Percentiles rank a stretch among this genome's conserved stretches.
These are phyloP conservation scores for Thymelicus acteon DNA, from an alignment of 2,888 invertebrate genomes.

Conservation along the genomic window DNA sequence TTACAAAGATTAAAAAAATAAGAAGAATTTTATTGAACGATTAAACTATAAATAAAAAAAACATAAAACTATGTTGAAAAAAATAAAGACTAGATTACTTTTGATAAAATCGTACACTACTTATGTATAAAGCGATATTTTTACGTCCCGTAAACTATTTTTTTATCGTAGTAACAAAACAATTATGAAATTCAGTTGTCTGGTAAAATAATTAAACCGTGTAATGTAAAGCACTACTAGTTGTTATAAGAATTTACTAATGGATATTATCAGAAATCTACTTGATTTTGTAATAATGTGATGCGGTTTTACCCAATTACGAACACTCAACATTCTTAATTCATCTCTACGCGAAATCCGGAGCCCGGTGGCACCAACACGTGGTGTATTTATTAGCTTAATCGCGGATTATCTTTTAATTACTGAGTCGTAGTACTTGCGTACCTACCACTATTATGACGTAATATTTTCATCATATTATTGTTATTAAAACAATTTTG, in stretches of 20 bases:
- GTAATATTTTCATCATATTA: neutral
- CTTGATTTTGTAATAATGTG: conserved; percentile 3
- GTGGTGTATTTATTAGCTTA: conserved; percentile 17
- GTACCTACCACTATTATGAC: neutral
- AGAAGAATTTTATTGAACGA: too few species aligned
- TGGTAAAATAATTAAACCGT: too few species aligned
- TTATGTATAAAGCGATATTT: too few species aligned
- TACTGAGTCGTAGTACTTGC: neutral
- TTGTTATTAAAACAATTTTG: conserved; percentile 17
- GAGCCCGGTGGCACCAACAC: conserved; percentile 36
- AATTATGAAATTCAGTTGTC: too few species aligned
- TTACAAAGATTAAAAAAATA: too few species aligned
- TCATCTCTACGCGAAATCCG: conserved; percentile 28
- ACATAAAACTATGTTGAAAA: too few species aligned
- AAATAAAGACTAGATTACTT: too few species aligned
- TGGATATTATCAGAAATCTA: conserved; percentile 9
- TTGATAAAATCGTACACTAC: too few species aligned
- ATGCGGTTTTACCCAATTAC: conserved; percentile 22
- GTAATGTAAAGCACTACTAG: too few species aligned
- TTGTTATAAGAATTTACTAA: conserved; percentile 6
- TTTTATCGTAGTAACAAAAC: too few species aligned
- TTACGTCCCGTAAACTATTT: too few species aligned
- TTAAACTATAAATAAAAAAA: too few species aligned
- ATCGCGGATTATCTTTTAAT: conserved; percentile 33
- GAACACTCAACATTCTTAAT: conserved; percentile 25